phyloP scores from a whole-genome alignment of 2,888 invertebrate species.

The Theretra japonica region DNA sequence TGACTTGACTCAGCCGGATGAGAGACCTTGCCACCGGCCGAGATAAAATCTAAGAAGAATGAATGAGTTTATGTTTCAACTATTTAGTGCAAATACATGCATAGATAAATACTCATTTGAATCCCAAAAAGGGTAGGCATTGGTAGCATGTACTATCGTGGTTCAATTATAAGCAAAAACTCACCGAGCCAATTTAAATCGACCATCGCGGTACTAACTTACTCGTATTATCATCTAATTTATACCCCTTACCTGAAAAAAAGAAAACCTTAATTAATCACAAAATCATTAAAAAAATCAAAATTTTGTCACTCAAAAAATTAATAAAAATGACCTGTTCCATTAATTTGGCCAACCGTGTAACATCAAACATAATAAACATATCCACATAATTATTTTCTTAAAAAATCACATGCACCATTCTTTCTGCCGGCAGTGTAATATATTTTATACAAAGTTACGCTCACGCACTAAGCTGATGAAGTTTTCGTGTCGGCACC shows the following conservation, averaged over 20 bases:
- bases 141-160: no score
- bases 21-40: no score
- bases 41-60: no score
- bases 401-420: neutral
- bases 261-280: neutral
- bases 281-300: neutral
- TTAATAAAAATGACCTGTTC: no score
- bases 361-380: neutral
- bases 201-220: neutral
- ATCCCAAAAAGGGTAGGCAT: no score
- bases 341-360: no score
- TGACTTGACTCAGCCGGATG: no score
- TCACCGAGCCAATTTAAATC: neutral
- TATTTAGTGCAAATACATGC: no score
- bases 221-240: neutral
- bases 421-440: neutral
- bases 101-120: no score
- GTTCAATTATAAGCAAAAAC: neutral
- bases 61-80: no score
- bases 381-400: no score
- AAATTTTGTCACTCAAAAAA: no score
- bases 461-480: conserved; percentile 41
- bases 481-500: conserved; percentile 59
- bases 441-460: conserved; percentile 26
- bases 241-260: conserved; percentile 9